Conservation (phyloP, 2,888 invertebrate genomes). For the Lacanobia wlatinum region DNA sequence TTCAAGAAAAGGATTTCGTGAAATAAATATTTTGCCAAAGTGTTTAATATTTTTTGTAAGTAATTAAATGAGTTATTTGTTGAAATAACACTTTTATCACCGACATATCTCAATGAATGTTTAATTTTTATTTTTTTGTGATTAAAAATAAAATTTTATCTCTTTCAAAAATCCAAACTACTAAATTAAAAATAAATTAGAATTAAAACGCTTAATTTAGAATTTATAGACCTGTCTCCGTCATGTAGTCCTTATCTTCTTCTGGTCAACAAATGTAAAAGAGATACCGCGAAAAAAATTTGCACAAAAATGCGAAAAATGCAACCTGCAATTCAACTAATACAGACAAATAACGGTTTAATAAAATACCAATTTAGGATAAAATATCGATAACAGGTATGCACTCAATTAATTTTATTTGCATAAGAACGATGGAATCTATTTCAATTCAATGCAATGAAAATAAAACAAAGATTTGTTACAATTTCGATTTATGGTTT, state of each 20-base stretch:
- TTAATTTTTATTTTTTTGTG: not conserved
- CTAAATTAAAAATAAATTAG: not conserved
- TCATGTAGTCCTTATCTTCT: not conserved
- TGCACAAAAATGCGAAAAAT: slow-evolving; percentile 26
- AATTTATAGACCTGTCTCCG: not conserved
- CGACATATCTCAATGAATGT: not conserved
- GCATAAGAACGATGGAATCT: slow-evolving; percentile 33
- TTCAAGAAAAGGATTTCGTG: not conserved
- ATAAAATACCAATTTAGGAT: slow-evolving; percentile 22
- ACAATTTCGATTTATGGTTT: slow-evolving; percentile 22
- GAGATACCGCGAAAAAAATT: not conserved
- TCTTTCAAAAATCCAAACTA: not conserved
- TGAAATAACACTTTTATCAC: not conserved
- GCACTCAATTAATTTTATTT: slow-evolving; percentile 39
- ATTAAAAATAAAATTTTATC: not conserved
- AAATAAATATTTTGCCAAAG: not conserved
- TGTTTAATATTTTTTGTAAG: not conserved
- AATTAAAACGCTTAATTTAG: not conserved
- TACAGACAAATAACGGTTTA: slow-evolving; percentile 30
- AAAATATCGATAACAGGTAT: slow-evolving; percentile 16
- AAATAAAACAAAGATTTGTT: slow-evolving; percentile 15
- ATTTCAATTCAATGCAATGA: slow-evolving; percentile 27
- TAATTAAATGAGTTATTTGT: not conserved
- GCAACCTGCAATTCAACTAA: slow-evolving; percentile 5
- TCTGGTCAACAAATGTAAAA: not conserved